Base-by-base conservation (phyloP, 2,797 vertebrate species). In the Gorsachius magnificus region DNA sequence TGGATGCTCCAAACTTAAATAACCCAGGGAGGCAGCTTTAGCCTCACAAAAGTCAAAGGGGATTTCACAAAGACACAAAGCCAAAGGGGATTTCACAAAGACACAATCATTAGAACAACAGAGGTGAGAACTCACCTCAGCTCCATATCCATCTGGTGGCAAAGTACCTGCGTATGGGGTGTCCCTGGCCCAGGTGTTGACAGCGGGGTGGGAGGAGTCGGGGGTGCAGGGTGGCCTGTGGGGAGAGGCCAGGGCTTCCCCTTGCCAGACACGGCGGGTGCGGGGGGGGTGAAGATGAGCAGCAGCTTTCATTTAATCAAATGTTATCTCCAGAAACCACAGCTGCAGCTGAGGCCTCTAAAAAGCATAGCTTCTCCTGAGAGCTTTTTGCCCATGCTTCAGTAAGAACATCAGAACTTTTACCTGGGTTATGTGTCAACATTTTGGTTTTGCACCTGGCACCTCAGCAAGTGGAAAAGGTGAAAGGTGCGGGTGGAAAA, bases 301-400 rank as follows among this genome's bases (percentile, higher is more conserved):
- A 95, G 50, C 93, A 93, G 64, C 46, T 95, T 83, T 71, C 57
- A 45, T 95, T 96, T 95, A 96, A 82, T 95, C 92, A 96, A 93
- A 78, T 66, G 56, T 86, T 95, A 54, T 85, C 93, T 96, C 83
- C 81, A 95, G 69, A 80, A 97, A 87, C 18, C 90, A 88, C 72
- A 87, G 70, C 82, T 79, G 45, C 92, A 95, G 72, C 83, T 96
- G 94, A 84, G 89, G 71, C 88, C 93, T 94, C 43, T 33, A 75
- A 92, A 90, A 96, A 90, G 77, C 63, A 72, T 6, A 7, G 72
- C 60, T 74, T 88, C 84, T 78, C 64, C 51, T 33, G 78, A 92
- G 80, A 70, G 33, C 50, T n/a, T 46, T 92, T 86, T 93, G 63
- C 70, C 87, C 66, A 81, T 80, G 92, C 79, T 96, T 96, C 91